Evolutionary conservation across 1,140 invertebrate species (phyloP).

Genomic region (Halotydeus destructor): DNA sequence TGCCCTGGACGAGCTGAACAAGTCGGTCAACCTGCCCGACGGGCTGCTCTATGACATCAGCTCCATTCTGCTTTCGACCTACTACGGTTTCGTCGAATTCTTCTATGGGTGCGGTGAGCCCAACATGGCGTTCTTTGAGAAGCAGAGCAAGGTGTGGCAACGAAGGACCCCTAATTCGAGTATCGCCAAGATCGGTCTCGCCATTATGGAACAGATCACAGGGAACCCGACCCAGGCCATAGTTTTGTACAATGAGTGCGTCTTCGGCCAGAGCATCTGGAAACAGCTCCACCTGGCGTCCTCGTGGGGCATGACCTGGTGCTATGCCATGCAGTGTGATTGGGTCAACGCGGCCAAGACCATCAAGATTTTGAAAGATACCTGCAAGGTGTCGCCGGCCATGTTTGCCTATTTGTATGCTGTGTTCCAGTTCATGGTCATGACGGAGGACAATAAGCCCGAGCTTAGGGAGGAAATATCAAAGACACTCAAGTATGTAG

Average conservation of each 20-base stretch:
- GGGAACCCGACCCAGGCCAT: slow-evolving; percentile 5
- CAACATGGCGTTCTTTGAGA: slow-evolving; percentile 48
- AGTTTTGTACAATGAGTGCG: background rate
- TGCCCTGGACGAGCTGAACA: slow-evolving; percentile 49
- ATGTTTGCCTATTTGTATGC: slow-evolving; percentile 78
- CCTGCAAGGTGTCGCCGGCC: slow-evolving; percentile 73
- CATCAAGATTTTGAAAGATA: slow-evolving; percentile 43
- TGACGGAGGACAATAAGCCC: slow-evolving; percentile 20
- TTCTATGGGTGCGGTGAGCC: slow-evolving; percentile 53
- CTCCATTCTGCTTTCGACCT: slow-evolving; percentile 54
- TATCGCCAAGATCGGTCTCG: slow-evolving; percentile 4
- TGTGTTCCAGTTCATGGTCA: slow-evolving; percentile 40
- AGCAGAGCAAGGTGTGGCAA: slow-evolving; percentile 33
- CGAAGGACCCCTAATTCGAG: background rate
- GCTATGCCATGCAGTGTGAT: slow-evolving; percentile 25
- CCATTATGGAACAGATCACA: background rate
- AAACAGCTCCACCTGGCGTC: slow-evolving; percentile 1
- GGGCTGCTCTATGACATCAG: slow-evolving; percentile 66
- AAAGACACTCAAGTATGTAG: slow-evolving; percentile 28
- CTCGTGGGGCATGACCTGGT: slow-evolving; percentile 5
- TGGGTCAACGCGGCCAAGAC: slow-evolving; percentile 50
- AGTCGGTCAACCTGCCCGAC: slow-evolving; percentile 39
- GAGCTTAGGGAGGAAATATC: slow-evolving; percentile 30
- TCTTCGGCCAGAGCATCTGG: slow-evolving; percentile 3
- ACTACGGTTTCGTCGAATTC: slow-evolving; percentile 61